A percentile compares a stretch with the other conserved stretches of the same genome.
Conservation (phyloP, 2,113 vertebrate genomes). For the Ciconia stormi region DNA sequence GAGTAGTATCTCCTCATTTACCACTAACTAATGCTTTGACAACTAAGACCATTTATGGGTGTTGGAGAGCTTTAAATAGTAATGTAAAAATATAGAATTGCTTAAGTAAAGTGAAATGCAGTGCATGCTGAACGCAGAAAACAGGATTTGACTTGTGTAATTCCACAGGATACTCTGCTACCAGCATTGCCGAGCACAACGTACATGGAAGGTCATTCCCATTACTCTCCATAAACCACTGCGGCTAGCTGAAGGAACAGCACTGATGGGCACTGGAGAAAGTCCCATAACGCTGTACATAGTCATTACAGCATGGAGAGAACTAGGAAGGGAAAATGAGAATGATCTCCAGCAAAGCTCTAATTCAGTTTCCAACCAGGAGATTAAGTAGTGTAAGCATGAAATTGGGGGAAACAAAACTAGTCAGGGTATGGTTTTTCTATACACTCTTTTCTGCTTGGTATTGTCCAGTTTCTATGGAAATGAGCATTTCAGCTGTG, state of each 20-base stretch:
- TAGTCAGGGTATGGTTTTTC: neutral
- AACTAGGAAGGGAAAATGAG: neutral
- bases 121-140: neutral
- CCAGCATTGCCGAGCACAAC: neutral
- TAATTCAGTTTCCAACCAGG: neutral
- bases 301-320: neutral
- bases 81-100: neutral
- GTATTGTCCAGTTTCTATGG: neutral
- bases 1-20: neutral
- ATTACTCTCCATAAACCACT: neutral
- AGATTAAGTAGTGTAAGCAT: neutral
- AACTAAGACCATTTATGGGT: neutral
- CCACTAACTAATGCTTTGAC: neutral
- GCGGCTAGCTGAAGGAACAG: neutral
- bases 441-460: neutral
- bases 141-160: neutral
- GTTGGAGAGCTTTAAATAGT: neutral
- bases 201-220: neutral
- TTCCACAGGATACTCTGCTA: neutral
- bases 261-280: neutral
- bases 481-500: neutral
- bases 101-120: neutral
- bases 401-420: neutral
- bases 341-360: neutral
- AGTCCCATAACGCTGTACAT: neutral